These are phyloP conservation scores for Tineola bisselliella DNA, from an alignment of 2,888 invertebrate species.

Conservation along the genomic window DNA sequence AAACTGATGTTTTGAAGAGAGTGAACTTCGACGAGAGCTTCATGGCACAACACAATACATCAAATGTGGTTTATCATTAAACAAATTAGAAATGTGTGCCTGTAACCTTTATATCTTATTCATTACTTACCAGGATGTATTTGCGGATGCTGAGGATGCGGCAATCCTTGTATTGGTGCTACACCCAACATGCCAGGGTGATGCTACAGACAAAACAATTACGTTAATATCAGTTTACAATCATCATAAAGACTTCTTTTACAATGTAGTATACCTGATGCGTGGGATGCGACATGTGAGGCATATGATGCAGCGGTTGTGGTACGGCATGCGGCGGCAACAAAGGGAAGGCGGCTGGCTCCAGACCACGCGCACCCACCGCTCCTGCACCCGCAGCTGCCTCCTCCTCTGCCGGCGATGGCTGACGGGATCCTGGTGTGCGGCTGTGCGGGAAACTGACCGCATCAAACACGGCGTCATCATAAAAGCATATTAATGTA, in stretches of 20 bases:
- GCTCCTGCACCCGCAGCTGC: slow-evolving; percentile 37
- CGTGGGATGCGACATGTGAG: slow-evolving; percentile 57
- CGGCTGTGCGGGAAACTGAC: slow-evolving; percentile 69
- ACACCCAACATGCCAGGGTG: slow-evolving; percentile 64
- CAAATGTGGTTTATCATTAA: too few species aligned
- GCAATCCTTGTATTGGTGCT: slow-evolving; percentile 55
- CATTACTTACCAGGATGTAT: slow-evolving; percentile 51
- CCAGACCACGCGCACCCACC: neutral
- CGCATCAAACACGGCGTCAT: neutral
- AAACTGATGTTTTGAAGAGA: too few species aligned
- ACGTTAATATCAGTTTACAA: too few species aligned
- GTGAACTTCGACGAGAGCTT: too few species aligned
- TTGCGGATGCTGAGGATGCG: slow-evolving; percentile 68
- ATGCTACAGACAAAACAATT: slow-evolving; percentile 45
- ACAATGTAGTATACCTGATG: neutral
- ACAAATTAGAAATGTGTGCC: too few species aligned
- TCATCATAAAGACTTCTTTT: too few species aligned
- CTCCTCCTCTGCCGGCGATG: slow-evolving; percentile 90
- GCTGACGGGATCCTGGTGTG: slow-evolving; percentile 90
- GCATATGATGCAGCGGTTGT: slow-evolving; percentile 51
- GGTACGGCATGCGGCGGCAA: slow-evolving; percentile 56
- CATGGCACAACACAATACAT: too few species aligned
- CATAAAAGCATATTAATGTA: neutral
- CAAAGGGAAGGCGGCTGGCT: slow-evolving; percentile 52
- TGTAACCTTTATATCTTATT: too few species aligned